Conservation (phyloP, 2,797 vertebrate genomes). For the Sciurus carolinensis region DNA sequence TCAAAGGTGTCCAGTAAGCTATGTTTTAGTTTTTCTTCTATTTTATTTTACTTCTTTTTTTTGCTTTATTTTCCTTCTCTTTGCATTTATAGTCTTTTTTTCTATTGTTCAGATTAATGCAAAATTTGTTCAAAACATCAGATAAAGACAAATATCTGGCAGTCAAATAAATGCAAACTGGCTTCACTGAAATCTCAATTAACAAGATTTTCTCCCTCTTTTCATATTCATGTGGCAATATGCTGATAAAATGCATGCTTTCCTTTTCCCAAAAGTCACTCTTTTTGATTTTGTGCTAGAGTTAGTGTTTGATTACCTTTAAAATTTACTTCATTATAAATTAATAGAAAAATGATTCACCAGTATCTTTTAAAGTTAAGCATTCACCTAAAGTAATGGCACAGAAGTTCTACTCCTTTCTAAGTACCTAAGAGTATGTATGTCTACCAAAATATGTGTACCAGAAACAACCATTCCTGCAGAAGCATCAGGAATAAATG, state of each 20-base stretch:
- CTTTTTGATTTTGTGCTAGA: background rate
- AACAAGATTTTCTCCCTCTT: background rate
- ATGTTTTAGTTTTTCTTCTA: background rate
- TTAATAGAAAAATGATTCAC: background rate
- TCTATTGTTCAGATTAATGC: background rate
- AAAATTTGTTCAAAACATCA: constrained; percentile 16
- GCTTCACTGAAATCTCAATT: background rate
- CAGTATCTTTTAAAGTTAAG: background rate
- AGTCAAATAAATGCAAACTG: background rate
- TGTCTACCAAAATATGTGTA: background rate
- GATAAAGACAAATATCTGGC: background rate
- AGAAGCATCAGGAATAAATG: background rate
- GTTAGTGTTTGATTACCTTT: background rate
- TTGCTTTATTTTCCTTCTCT: background rate
- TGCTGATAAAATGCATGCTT: background rate
- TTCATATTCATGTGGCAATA: background rate
- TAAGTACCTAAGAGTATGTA: background rate
- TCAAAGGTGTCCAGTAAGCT: background rate
- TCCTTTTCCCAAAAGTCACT: background rate
- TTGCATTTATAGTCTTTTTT: background rate
- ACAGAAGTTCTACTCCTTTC: background rate
- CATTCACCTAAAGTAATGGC: background rate
- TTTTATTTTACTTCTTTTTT: background rate
- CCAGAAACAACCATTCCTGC: background rate
- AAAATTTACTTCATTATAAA: background rate